phyloP scores from a whole-genome alignment of 2,113 vertebrate species.

The Cairina moschata region DNA sequence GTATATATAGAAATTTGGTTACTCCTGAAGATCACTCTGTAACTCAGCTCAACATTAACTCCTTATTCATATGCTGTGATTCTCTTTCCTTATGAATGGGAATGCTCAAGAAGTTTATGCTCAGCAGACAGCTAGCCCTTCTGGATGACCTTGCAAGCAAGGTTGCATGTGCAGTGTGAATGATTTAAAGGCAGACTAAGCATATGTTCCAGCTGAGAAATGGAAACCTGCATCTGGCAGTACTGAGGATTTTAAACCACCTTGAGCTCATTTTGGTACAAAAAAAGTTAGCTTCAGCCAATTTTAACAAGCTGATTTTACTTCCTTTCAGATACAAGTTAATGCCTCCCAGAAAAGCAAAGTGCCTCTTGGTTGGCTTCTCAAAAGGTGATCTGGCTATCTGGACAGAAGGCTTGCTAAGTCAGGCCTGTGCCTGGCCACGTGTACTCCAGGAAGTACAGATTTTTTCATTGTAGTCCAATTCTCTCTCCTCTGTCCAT shows the following conservation, averaged over 20 bases:
- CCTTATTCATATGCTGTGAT: not conserved
- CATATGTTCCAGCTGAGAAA: not conserved
- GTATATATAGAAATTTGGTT: not conserved
- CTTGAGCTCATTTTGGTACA: not conserved
- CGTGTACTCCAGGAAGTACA: not conserved
- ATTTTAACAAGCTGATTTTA: not conserved
- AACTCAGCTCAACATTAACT: not conserved
- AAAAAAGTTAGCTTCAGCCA: not conserved
- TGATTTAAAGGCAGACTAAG: not conserved
- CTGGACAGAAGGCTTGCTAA: not conserved
- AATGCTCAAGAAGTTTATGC: not conserved
- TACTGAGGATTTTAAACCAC: not conserved
- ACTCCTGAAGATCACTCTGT: not conserved
- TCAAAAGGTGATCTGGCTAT: not conserved
- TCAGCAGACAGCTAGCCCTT: not conserved
- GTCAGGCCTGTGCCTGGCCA: too few relatives aligned
- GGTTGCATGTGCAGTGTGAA: accelerated
- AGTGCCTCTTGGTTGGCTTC: not conserved
- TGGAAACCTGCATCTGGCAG: not conserved
- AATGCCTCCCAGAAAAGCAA: not conserved
- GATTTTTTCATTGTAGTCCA: not conserved
- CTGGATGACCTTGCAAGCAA: not conserved
- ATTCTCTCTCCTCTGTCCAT: not conserved
- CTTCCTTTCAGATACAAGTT: not conserved
- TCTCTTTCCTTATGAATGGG: not conserved